phyloP scores from a whole-genome alignment of 92 coral and sea anemone species.

The Scolanthus callimorphus region DNA sequence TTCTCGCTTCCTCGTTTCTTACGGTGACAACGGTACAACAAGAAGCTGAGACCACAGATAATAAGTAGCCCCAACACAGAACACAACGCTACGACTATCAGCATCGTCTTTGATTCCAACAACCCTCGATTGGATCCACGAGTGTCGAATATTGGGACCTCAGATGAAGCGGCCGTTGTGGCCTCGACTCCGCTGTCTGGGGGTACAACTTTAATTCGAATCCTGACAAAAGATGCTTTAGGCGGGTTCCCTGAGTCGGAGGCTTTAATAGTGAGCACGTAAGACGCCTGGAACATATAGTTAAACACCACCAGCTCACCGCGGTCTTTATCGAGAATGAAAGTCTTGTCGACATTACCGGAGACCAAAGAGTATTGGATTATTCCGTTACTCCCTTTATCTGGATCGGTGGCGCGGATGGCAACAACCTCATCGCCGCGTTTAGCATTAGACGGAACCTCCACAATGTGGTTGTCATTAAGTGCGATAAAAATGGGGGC shows the following conservation, averaged over 20 bases:
- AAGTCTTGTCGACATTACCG: conserved; percentile 60
- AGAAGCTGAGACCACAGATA: conserved; percentile 35
- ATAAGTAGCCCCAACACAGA: conserved; percentile 52
- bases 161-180: conserved; percentile 9
- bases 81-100: conserved; percentile 62
- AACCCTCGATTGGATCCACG: conserved; percentile 33
- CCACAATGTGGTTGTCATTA: conserved; percentile 39
- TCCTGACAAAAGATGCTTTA: conserved; percentile 40
- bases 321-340: conserved; percentile 47
- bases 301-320: conserved; percentile 60
- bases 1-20: conserved; percentile 10
- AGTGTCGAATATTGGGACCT: conserved; percentile 21
- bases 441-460: conserved; percentile 49
- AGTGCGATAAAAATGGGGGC: conserved; percentile 71
- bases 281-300: conserved; percentile 33
- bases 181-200: neutral
- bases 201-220: conserved; percentile 14
- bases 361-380: conserved; percentile 47
- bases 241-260: conserved; percentile 51
- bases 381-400: conserved; percentile 59
- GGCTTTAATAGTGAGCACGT: conserved; percentile 59
- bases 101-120: conserved; percentile 52
- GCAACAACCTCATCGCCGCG: conserved; percentile 58
- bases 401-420: conserved; percentile 61
- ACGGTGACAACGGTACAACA: conserved; percentile 45